Conservation (phyloP, 2,113 vertebrate species). For the Coreoperca whiteheadi region DNA sequence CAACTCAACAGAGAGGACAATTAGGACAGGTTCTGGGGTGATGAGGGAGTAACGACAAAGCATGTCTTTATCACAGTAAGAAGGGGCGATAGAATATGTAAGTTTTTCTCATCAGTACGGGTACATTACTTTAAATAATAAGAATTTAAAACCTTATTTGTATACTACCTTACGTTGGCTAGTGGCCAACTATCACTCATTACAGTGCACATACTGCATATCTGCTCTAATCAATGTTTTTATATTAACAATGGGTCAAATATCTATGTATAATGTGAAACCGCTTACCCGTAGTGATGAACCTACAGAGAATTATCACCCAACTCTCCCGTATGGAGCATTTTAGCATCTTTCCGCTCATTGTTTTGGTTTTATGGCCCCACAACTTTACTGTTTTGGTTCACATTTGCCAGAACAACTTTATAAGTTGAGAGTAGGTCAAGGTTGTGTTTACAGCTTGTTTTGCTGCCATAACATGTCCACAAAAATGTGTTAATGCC, state of each 20-base stretch:
- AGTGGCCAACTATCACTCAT: background rate
- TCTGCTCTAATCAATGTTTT: background rate
- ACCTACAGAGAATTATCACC: background rate
- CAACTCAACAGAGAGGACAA: background rate
- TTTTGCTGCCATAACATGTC: background rate
- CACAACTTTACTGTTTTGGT: background rate
- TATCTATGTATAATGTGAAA: background rate
- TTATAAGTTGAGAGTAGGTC: background rate
- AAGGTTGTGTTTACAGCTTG: too few species aligned
- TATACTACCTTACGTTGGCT: background rate
- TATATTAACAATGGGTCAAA: background rate
- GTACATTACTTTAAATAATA: too few species aligned
- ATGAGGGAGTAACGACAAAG: background rate
- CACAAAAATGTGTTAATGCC: background rate
- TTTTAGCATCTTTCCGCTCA: background rate
- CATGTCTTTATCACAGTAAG: background rate
- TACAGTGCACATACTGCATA: background rate
- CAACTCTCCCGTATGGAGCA: background rate
- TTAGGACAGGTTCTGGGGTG: background rate
- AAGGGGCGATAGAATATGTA: background rate
- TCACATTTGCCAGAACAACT: background rate
- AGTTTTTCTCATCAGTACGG: background rate
- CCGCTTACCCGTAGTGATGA: too few species aligned
- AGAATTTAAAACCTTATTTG: background rate
- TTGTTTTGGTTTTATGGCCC: background rate